phyloP scores from a whole-genome alignment of 2,113 vertebrate genomes.

The Potamarius usumacintae region DNA sequence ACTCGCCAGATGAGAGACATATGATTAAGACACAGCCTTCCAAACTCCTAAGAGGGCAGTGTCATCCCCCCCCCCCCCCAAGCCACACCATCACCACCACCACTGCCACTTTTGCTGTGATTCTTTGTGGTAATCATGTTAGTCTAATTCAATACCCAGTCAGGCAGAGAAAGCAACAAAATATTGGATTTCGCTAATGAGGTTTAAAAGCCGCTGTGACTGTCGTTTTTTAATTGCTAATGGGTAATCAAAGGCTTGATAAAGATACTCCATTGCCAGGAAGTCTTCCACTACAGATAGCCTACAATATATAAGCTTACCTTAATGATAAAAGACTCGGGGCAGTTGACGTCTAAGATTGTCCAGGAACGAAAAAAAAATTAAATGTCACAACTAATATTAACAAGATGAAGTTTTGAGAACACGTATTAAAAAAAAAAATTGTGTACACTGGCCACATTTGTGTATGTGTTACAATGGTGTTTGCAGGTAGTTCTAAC shows the following conservation, averaged over 20 bases:
- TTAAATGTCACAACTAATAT: neutral
- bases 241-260: constrained; percentile 42
- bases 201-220: constrained; percentile 47
- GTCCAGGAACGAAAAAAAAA: neutral
- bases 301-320: neutral
- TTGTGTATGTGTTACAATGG: neutral
- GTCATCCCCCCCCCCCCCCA: constrained; percentile 7
- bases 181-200: constrained; percentile 51
- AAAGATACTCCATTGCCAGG: constrained; percentile 9
- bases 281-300: neutral
- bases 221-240: constrained; percentile 43
- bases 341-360: neutral
- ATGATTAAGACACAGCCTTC: constrained; percentile 46
- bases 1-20: constrained; percentile 47
- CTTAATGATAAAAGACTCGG: neutral
- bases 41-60: constrained; percentile 27
- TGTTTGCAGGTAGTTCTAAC: neutral
- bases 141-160: constrained; percentile 45
- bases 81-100: neutral
- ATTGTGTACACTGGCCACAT: neutral
- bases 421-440: neutral
- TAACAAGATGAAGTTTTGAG: neutral
- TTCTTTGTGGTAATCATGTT: constrained; percentile 43
- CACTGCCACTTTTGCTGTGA: constrained; percentile 19
- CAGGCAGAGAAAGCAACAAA: constrained; percentile 49